Base-by-base conservation (phyloP, 2,113 vertebrate genomes). In the Passer domesticus region DNA sequence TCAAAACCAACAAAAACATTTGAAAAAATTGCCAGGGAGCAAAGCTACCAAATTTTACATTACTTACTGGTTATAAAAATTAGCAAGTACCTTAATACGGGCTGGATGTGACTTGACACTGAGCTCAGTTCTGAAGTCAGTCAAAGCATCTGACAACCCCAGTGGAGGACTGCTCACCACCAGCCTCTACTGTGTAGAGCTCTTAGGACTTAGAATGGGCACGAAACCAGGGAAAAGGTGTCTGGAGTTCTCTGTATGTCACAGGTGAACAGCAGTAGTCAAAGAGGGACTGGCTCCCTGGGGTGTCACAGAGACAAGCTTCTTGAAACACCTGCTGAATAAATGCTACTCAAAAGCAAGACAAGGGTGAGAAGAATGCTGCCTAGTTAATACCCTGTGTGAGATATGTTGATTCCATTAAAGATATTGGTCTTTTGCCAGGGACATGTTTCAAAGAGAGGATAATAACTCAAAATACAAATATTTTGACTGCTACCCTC, bases 401-500 rank as follows among this genome's bases (percentile, higher is more conserved):
- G 91, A 97, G 96, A 95, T 89, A 97, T 69, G 77, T 53, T 77
- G 88, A 92, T 93, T 88, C 94, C 97, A 94, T 96, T 93, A 96
- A 95, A 92, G 92, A 94, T 78, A 90, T 86, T 90, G 80, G 96
- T 91, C 74, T 91, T 93, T 91, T 93, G 91, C 95, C 94, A 97
- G 94, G 58, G 96, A 95, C 87, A 84, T 53, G 89, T 92, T 97
- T 97, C 97, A 97, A 95, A 93, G 92, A 92, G 46, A 35, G 49
- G 80, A 89, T 95, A 97, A 91, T 94, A 95, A 89, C 96, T 96
- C 94, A 95, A 96, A 75, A 96, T 49, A 91, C 74, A 92, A 97
- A 95, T 96, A 96, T 89, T 98, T 98, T 98, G 95, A 98, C 82
- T 94, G 92, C 89, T 88, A 94, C 91, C 94, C 93, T 95, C 78